These are phyloP conservation scores for Myiotriccus ornatus DNA, from an alignment of 2,797 vertebrate genomes.

Conservation along the genomic window DNA sequence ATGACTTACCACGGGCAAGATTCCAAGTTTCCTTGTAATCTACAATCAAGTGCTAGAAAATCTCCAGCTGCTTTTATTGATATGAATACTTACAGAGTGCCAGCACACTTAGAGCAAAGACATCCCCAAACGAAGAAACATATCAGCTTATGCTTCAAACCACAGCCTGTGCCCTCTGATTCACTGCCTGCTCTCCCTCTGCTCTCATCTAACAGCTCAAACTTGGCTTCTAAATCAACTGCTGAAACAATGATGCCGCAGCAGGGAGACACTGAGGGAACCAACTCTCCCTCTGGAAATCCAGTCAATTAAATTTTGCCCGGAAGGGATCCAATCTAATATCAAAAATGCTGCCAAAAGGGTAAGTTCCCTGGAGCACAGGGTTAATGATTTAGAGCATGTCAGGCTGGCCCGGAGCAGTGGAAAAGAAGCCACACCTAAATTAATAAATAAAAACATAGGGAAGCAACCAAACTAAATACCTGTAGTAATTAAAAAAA, in stretches of 20 bases:
- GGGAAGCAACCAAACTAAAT: slow-evolving; percentile 55
- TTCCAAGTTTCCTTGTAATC: not conserved
- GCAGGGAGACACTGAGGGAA: slow-evolving; percentile 28
- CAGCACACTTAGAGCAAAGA: not conserved
- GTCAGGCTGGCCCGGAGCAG: slow-evolving; percentile 63
- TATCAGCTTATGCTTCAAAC: not conserved
- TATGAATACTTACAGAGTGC: not conserved
- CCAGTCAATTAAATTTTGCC: slow-evolving; percentile 78
- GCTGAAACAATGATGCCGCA: slow-evolving; percentile 54
- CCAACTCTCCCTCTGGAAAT: slow-evolving; percentile 47
- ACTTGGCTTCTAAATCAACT: slow-evolving; percentile 54
- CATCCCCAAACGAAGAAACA: slow-evolving; percentile 15
- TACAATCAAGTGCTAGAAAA: not conserved
- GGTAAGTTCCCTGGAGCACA: slow-evolving; percentile 70
- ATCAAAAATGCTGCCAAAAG: slow-evolving; percentile 74
- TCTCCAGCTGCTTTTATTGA: not conserved
- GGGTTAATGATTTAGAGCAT: slow-evolving; percentile 75
- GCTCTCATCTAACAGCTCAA: not conserved
- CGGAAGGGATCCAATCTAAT: slow-evolving; percentile 73
- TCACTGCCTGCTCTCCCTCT: not conserved
- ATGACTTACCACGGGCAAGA: not conserved
- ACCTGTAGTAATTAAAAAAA: slow-evolving; percentile 15
- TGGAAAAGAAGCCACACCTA: slow-evolving; percentile 34
- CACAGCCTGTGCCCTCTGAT: slow-evolving; percentile 13
- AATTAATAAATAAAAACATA: not conserved